A percentile compares a stretch with the other conserved stretches of the same genome.
These are phyloP conservation scores for Cavia aperea DNA, from an alignment of 2,113 vertebrate genomes.

Conservation along the genomic window DNA sequence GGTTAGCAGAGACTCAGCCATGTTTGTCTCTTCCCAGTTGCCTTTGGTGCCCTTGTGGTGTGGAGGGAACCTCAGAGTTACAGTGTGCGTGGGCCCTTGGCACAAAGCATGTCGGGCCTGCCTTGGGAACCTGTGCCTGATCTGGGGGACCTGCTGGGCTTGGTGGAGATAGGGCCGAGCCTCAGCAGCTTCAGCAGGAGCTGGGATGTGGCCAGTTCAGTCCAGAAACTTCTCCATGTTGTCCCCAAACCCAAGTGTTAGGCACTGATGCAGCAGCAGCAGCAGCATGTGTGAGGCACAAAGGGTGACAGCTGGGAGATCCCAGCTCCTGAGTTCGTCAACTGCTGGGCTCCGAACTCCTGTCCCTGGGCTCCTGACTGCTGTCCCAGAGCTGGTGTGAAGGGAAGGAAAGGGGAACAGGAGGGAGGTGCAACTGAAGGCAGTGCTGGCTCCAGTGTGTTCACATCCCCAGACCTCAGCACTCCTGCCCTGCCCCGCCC, in stretches of 20 bases:
- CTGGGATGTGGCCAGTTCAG: not conserved
- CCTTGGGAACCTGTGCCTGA: not conserved
- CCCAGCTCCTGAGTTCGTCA: not conserved
- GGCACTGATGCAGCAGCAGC: not conserved
- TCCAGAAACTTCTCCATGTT: not conserved
- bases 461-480: not conserved
- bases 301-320: not conserved
- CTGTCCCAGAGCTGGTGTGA: not conserved
- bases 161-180: not conserved
- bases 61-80: fast-evolving
- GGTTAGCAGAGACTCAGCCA: not conserved
- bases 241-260: not conserved
- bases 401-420: not conserved
- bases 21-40: not conserved
- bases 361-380: not conserved
- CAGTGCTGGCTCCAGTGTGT: not conserved
- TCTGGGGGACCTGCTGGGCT: not conserved
- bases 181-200: not conserved
- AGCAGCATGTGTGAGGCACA: not conserved
- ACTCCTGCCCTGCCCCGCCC: fast-evolving
- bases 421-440: not conserved
- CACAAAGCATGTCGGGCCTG: not conserved
- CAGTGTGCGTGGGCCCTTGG: fast-evolving
- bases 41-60: not conserved
- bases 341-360: not conserved